Base-by-base conservation (phyloP, 1,140 invertebrate genomes). In the Zaprionus africanus region DNA sequence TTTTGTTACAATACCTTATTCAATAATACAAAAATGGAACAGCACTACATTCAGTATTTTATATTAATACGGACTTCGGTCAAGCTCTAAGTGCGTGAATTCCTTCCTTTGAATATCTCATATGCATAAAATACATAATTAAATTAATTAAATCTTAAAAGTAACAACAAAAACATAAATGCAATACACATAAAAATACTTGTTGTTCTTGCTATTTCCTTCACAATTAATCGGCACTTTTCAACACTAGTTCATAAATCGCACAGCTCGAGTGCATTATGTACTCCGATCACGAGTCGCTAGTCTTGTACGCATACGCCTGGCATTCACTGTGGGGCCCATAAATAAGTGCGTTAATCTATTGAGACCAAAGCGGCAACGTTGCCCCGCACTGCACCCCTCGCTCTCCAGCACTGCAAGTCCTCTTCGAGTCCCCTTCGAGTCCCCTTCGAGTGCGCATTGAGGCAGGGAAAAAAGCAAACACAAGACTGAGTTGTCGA, bases 341-440 rank as follows among this genome's bases (percentile, higher is more conserved):
- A 41, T 71, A 71, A 76, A 70, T 75, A 76, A 70, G 57, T 70
- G 67, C 59, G 67, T 76, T 70, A 70, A 76, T 76, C 60, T 64
- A 76, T 76, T 76, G 60, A 76, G 66, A 67, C 67, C 73, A 76
- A 56, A 64, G 57, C 54, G 67, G 58, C 59, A 56, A 38, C 24
- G 26, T 43, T 69, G 63, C 17, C 46, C 17, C 19, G 24, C n/a
- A 46, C 41, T 38, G 28, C 3, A 0, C 38, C 5, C 15, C 15
- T 15, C 2, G 1, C 15, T n/a, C 38, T 0, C 5, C 0, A 15
- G 5, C 9, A 11, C 31, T 34, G 31, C 31, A 12, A n/a, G 11
- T 28, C 54, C 61, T 9, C 28, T 12, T 59, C 26, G 31, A 73
- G 38, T 74, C 31, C 26, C 6, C 26, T 26, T 26, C 26, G 36